Percentiles rank a stretch among this genome's conserved stretches.
Evolutionary conservation across 2,888 invertebrate species (phyloP).

Genomic region (Cheilosia vulpina): DNA sequence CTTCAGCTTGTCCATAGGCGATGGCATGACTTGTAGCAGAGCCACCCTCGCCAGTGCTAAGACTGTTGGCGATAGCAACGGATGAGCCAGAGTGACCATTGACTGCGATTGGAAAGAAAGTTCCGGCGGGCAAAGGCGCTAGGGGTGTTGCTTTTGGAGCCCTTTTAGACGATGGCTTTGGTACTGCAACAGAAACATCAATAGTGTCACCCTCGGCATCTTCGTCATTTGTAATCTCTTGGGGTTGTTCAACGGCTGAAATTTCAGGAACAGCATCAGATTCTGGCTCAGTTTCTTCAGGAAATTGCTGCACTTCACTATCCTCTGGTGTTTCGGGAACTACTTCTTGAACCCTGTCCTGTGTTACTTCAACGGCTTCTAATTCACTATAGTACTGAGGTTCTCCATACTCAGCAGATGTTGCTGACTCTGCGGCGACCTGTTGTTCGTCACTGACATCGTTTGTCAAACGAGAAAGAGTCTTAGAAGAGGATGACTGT

Average conservation of each 20-base stretch:
- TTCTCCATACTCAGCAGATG: slow-evolving; percentile 62
- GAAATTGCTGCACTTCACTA: slow-evolving; percentile 32
- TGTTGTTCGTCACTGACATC: slow-evolving; percentile 71
- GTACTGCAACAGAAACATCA: slow-evolving; percentile 77
- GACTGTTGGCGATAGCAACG: slow-evolving; percentile 83
- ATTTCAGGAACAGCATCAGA: slow-evolving; percentile 69
- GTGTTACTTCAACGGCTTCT: slow-evolving; percentile 78
- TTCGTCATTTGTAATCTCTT: slow-evolving; percentile 76
- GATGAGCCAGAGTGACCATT: slow-evolving; percentile 82
- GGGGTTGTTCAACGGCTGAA: slow-evolving; percentile 72
- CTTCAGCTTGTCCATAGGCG: slow-evolving; percentile 82
- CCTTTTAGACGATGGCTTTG: slow-evolving; percentile 60
- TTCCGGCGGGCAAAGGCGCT: slow-evolving; percentile 79
- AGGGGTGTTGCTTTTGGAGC: not conserved
- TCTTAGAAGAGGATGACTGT: slow-evolving; percentile 75
- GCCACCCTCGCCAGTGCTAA: slow-evolving; percentile 83
- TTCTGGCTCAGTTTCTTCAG: slow-evolving; percentile 70
- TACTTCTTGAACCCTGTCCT: slow-evolving; percentile 74
- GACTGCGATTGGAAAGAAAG: slow-evolving; percentile 83
- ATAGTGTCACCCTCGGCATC: not conserved
- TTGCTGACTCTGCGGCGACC: slow-evolving; percentile 37
- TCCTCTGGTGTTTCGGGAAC: slow-evolving; percentile 49
- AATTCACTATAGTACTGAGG: slow-evolving; percentile 78
- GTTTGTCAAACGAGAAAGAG: slow-evolving; percentile 80
- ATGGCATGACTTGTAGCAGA: slow-evolving; percentile 83